Base-by-base conservation (phyloP, 2,797 vertebrate genomes). In the Babyrousa celebensis region DNA sequence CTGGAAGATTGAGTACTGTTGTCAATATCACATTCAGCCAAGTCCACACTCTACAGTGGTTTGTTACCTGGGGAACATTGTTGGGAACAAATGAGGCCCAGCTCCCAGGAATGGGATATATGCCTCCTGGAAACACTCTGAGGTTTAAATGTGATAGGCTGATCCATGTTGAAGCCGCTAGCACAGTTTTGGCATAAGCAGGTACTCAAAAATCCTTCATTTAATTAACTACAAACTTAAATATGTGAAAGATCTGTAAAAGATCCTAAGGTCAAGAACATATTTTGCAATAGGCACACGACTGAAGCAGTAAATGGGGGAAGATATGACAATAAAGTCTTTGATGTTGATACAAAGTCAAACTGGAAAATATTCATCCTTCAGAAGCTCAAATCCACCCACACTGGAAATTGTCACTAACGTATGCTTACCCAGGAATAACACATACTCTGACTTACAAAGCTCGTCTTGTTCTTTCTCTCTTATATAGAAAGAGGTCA, bases 341-440 rank as follows among this genome's bases (percentile, higher is more conserved):
- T 97, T 98, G 97, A 98, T 96, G 97, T 86, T 56, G 23, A 68
- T 72, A 97, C 86, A 97, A 94, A 97, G 71, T 89, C 79, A 92
- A 96, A 95, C 92, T 98, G 97, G 97, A 98, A 98, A 97, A 97
- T 96, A 97, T 93, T 97, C 97, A 95, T 94, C 96, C 96, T 97
- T 97, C 95, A 97, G 96, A 98, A 95, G 93, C 96, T 98, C 83
- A 96, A 96, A 97, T 92, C 96, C 96, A 96, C 98, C 98, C 98
- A 98, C 98, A 97, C 74, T 98, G 98, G 98, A 98, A 98, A 98
- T 96, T 98, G 95, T 97, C 97, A 95, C 97, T 95, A 98, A 98
- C 94, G 65, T 97, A 78, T 65, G 20, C 82, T 92, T 56, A 56
- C 95, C 94, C 79, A 96, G 97, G 97, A 96, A 96, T 96, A 96